A percentile compares a stretch with the other conserved stretches of the same genome.
These are phyloP conservation scores for Agrilus biguttatus DNA, from an alignment of 2,888 invertebrate species.

Conservation along the genomic window DNA sequence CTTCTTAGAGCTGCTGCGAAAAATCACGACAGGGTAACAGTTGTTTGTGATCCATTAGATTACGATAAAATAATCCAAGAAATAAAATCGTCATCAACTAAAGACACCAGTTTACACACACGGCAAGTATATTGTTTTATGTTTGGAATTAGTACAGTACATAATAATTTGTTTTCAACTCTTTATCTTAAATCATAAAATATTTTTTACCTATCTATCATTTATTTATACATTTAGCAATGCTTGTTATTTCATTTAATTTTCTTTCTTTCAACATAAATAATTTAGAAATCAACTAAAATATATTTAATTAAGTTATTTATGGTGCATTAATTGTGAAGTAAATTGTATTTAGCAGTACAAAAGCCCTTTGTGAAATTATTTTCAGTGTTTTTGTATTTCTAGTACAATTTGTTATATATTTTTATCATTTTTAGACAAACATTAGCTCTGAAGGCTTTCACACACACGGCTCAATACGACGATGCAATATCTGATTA, in stretches of 20 bases:
- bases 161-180: neutral
- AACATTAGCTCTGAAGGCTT: constrained; percentile 78
- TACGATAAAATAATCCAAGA: constrained; percentile 65
- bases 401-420: too few relatives aligned
- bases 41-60: constrained; percentile 83
- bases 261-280: too few relatives aligned
- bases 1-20: constrained; percentile 91
- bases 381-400: too few relatives aligned
- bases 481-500: constrained; percentile 91
- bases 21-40: constrained; percentile 88
- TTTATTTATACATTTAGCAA: neutral
- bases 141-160: neutral
- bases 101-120: constrained; percentile 57
- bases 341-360: too few relatives aligned
- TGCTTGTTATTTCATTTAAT: neutral
- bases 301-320: too few relatives aligned
- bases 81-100: constrained; percentile 43
- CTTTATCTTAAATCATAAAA: too few relatives aligned
- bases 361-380: too few relatives aligned
- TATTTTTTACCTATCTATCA: neutral
- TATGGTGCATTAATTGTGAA: too few relatives aligned
- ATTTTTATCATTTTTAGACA: constrained; percentile 39
- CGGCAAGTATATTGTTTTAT: constrained; percentile 35
- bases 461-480: constrained; percentile 91
- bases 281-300: too few relatives aligned